Evolutionary conservation across 2,113 vertebrate species (phyloP).

Genomic region (Pterophyllum scalare): DNA sequence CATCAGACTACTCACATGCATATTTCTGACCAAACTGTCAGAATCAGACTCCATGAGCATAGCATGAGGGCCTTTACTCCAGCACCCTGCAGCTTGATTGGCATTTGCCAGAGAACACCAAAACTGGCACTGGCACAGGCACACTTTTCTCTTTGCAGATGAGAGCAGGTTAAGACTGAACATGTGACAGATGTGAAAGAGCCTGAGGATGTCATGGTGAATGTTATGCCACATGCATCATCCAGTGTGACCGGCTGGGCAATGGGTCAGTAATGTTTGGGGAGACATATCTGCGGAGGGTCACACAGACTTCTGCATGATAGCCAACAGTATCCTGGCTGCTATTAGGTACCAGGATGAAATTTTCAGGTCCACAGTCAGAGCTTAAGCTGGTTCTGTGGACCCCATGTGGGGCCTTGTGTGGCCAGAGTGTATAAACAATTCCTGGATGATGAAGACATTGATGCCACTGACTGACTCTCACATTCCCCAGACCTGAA

Average conservation of each 20-base stretch:
- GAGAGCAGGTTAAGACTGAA: background rate
- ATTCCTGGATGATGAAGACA: background rate
- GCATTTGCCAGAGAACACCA: background rate
- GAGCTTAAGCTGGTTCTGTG: background rate
- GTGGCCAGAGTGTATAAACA: background rate
- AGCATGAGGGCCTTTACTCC: background rate
- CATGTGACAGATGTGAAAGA: background rate
- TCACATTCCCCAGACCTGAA: too few species aligned
- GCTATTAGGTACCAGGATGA: background rate
- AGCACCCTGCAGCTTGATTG: background rate
- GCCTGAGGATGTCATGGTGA: background rate
- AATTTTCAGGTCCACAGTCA: background rate
- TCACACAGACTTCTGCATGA: background rate
- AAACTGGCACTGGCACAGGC: background rate
- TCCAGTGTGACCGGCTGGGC: background rate
- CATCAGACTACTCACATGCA: background rate
- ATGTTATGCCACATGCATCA: background rate
- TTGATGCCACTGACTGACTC: too few species aligned
- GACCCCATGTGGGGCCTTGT: background rate
- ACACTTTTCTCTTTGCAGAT: rapidly evolving
- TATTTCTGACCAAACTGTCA: background rate
- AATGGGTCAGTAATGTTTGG: background rate
- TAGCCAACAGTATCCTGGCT: background rate
- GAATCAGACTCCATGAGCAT: too few species aligned
- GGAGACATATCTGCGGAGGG: background rate